Conservation (phyloP, 2,113 vertebrate species). For the Tetraodon nigroviridis region DNA sequence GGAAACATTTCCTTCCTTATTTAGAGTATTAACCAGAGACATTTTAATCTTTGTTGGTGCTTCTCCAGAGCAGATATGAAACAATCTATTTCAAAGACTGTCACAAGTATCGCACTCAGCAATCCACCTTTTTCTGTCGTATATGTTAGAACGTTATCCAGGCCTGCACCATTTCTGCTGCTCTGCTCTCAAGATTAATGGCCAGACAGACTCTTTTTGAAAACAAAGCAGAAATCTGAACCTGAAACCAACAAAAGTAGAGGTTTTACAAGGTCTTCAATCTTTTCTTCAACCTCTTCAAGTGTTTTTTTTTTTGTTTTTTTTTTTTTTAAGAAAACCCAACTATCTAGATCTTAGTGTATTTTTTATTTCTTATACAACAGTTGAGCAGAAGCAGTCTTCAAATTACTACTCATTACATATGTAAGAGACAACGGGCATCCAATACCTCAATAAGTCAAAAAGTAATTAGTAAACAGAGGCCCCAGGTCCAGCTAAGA, state of each 20-base stretch:
- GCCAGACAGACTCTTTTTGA: too few relatives aligned
- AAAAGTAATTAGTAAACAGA: constrained; percentile 16
- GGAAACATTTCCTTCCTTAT: constrained; percentile 10
- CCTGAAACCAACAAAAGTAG: too few relatives aligned
- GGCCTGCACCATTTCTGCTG: too few relatives aligned
- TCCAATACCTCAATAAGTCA: constrained; percentile 1
- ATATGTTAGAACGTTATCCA: too few relatives aligned
- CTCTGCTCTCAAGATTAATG: background rate
- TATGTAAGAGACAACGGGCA: background rate
- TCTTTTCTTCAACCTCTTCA: too few relatives aligned
- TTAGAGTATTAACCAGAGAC: constrained; percentile 4
- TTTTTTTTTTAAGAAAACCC: too few relatives aligned
- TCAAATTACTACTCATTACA: constrained; percentile 15
- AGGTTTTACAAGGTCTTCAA: too few relatives aligned
- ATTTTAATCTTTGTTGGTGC: background rate
- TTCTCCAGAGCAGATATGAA: constrained; percentile 7
- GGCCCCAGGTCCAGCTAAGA: background rate
- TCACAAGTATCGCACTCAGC: background rate
- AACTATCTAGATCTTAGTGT: background rate
- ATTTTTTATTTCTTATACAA: background rate
- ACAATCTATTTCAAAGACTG: constrained; percentile 8
- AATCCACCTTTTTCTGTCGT: too few relatives aligned
- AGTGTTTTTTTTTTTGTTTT: too few relatives aligned
- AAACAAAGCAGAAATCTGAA: too few relatives aligned
- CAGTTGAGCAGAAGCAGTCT: background rate